Evolutionary conservation across 2,888 invertebrate genomes (phyloP), one percentile per base, ranked within the genome.

Genomic region (Rhagonycha fulva): DNA sequence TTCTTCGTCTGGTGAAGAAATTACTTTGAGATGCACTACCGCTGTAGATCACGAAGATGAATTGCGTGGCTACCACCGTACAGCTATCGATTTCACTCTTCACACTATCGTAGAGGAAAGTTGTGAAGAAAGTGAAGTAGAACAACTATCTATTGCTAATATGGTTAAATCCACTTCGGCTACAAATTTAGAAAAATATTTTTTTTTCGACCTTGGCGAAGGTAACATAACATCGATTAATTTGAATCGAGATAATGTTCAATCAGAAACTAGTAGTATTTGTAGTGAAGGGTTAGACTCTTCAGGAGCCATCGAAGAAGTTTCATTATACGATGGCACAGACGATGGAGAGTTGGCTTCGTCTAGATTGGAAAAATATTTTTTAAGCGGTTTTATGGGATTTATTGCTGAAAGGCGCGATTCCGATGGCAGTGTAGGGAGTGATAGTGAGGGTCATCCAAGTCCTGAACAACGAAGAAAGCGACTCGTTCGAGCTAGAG

Each of bases 21-120:
- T 92, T 61, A 89, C 90, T 11, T 83, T 89, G 72, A 86, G 89
- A 14, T 87, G 89, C 78, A 90, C 93, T 77, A 91, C 92, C 12
- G 86, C 85, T 9, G 82, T 85, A 14, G 93, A 95, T 83, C 91
- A 95, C 5, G 95, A 96, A 83, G 95, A 95, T 78, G 96, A 96
- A 79, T 90, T 95, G 66, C 90, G 95, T 4, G 93, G 93, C n/a
- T 96, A 95, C 85, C 94, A 95, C 85, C 91, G 95, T 71, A 92
- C 94, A 74, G 93, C 93, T 0, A 93, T 96, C 84, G 96, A 97
- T 88, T 96, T 96, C 86, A 96, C 96, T 1, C 89, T 97, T 79
- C 97, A 97, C 85, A 97, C 97, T 0, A 97, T 97, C 82, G 94
- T 96, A 28, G 97, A 97, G 89, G 97, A 97, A 88, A 96, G 96